Percentiles rank a stretch among this genome's conserved stretches.
phyloP scores from a whole-genome alignment of 2,113 vertebrate species.

The Amblyopsis rosae region DNA sequence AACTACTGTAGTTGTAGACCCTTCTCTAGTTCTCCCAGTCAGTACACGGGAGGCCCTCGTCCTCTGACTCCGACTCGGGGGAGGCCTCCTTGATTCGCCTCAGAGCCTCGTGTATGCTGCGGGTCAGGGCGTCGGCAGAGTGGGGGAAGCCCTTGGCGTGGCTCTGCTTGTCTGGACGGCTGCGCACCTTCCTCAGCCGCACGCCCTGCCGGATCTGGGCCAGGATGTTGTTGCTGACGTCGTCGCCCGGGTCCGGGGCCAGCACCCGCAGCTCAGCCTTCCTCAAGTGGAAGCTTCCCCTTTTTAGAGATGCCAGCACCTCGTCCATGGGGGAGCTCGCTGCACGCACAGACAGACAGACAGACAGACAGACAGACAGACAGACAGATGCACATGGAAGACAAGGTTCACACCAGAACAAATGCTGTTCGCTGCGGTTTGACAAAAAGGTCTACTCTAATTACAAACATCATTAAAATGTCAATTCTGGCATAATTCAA shows the following conservation, averaged over 20 bases:
- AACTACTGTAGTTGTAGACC: no score
- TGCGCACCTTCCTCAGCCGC: slow-evolving; percentile 89
- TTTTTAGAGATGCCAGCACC: slow-evolving; percentile 95
- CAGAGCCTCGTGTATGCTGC: slow-evolving; percentile 96
- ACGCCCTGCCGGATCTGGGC: slow-evolving; percentile 97
- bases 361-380: background rate
- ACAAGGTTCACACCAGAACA: no score
- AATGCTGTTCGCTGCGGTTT: no score
- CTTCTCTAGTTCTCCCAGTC: slow-evolving; percentile 91
- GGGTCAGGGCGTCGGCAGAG: slow-evolving; percentile 88
- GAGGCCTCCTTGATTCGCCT: slow-evolving; percentile 97
- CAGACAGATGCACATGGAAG: no score
- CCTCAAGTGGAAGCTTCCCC: slow-evolving; percentile 93
- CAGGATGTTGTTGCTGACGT: slow-evolving; percentile 95
- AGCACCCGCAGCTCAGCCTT: slow-evolving; percentile 94
- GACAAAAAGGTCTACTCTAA: no score
- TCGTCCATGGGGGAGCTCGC: slow-evolving; percentile 98
- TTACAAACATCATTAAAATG: no score
- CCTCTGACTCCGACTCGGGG: slow-evolving; percentile 95
- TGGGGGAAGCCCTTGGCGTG: slow-evolving; percentile 82
- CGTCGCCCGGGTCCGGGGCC: slow-evolving; percentile 89
- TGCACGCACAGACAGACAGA: slow-evolving; percentile 46
- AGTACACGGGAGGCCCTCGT: slow-evolving; percentile 88
- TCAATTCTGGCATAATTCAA: no score
- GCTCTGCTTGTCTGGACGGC: slow-evolving; percentile 82